Conservation (phyloP, 2,797 vertebrate species). For the Eospalax fontanierii region DNA sequence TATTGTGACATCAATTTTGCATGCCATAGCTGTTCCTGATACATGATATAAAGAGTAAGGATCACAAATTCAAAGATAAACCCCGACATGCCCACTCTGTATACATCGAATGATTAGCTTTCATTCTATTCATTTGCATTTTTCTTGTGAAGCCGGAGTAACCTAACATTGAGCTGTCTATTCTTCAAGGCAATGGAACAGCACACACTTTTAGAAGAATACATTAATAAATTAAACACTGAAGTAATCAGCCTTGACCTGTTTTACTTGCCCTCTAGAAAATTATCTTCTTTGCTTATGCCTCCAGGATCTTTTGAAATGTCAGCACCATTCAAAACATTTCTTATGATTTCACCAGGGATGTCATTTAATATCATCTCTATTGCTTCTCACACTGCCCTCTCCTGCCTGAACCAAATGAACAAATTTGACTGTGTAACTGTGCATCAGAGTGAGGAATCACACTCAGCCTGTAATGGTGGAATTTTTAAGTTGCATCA, state of each 20-base stretch:
- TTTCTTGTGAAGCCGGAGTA: constrained; percentile 59
- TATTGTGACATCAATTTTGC: constrained; percentile 9
- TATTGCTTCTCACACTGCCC: constrained; percentile 26
- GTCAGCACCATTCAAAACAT: constrained; percentile 77
- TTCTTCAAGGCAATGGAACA: constrained; percentile 60
- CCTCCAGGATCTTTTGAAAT: constrained; percentile 71
- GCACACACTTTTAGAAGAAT: constrained; percentile 69
- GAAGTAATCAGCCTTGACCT: constrained; percentile 72
- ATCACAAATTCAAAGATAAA: background rate
- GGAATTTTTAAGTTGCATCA: background rate
- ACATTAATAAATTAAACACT: constrained; percentile 77
- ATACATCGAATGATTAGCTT: constrained; percentile 57
- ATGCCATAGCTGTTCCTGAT: background rate
- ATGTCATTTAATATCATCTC: constrained; percentile 62
- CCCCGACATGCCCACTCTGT: background rate
- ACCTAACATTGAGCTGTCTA: constrained; percentile 52
- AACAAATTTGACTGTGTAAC: constrained; percentile 44
- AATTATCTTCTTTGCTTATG: constrained; percentile 62
- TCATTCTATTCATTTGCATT: constrained; percentile 63
- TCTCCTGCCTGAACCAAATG: constrained; percentile 47
- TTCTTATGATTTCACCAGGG: constrained; percentile 62
- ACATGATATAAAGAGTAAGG: background rate
- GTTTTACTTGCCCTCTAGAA: constrained; percentile 72
- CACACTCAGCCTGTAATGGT: constrained; percentile 8
- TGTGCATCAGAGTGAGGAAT: constrained; percentile 31